phyloP scores from a whole-genome alignment of 2,888 invertebrate genomes.

The Drosophila algonquin region DNA sequence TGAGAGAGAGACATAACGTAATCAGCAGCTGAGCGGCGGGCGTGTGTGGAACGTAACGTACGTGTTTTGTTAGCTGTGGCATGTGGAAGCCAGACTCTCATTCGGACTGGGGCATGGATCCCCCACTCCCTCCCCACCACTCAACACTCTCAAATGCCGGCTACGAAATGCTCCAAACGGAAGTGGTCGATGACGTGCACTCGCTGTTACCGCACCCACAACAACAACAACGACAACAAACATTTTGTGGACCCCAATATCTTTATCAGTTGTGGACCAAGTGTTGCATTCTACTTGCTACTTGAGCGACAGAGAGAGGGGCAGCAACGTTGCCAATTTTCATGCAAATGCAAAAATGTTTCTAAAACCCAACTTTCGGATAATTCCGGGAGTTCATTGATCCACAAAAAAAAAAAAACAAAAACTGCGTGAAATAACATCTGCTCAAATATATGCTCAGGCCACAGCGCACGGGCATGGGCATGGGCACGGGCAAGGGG shows the following conservation, averaged over 20 bases:
- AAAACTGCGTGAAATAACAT: conserved; percentile 36
- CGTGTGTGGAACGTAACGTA: conserved; percentile 60
- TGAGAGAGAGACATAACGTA: neutral
- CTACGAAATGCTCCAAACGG: conserved; percentile 59
- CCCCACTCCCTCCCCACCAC: conserved; percentile 39
- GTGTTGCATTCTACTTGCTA: conserved; percentile 33
- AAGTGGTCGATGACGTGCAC: conserved; percentile 53
- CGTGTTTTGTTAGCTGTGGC: conserved; percentile 43
- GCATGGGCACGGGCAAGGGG: too few relatives aligned
- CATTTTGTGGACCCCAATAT: conserved; percentile 1
- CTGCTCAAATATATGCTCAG: conserved; percentile 56
- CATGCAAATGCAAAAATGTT: neutral
- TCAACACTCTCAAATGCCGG: conserved; percentile 53
- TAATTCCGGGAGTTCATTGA: conserved; percentile 53
- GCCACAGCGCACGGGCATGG: neutral
- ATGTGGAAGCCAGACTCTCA: conserved; percentile 65
- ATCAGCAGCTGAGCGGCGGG: conserved; percentile 10
- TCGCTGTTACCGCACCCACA: conserved; percentile 61
- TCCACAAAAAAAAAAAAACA: conserved; percentile 21
- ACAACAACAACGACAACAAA: conserved; percentile 49
- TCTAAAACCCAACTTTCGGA: neutral
- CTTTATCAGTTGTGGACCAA: conserved; percentile 26
- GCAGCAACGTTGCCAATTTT: conserved; percentile 21
- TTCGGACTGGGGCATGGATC: conserved; percentile 27
- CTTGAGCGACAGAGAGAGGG: conserved; percentile 9